phyloP scores from a whole-genome alignment of 2,797 vertebrate genomes.

The Pantherophis vulpinus region DNA sequence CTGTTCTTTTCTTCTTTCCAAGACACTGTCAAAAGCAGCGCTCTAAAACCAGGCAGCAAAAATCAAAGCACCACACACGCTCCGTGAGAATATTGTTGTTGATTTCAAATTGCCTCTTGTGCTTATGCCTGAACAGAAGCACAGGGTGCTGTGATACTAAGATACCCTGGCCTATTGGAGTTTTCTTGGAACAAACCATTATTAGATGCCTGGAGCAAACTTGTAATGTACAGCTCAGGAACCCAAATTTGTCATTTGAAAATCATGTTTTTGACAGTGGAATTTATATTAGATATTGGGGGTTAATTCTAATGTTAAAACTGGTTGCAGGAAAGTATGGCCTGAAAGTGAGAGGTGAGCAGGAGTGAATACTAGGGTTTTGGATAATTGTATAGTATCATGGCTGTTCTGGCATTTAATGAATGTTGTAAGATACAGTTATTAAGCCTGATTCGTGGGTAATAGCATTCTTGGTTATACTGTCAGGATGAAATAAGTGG shows the following conservation, averaged over 20 bases:
- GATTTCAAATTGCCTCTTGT: neutral
- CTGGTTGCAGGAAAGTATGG: neutral
- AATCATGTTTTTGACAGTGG: neutral
- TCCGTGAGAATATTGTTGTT: neutral
- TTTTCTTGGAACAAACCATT: neutral
- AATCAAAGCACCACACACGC: neutral
- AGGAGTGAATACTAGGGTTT: neutral
- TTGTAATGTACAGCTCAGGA: neutral
- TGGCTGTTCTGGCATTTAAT: neutral
- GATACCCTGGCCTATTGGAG: neutral
- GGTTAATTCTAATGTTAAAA: neutral
- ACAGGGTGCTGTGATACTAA: neutral
- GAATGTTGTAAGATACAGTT: neutral
- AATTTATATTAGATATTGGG: neutral
- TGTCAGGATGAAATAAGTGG: neutral
- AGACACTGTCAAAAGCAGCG: neutral
- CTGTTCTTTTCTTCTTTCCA: neutral
- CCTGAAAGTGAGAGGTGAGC: neutral
- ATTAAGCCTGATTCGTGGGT: neutral
- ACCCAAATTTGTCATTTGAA: neutral
- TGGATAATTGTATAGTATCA: neutral
- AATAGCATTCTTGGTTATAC: neutral
- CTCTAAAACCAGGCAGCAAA: neutral
- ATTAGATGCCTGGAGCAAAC: neutral
- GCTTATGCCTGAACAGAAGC: neutral